phyloP scores from a whole-genome alignment of 2,113 vertebrate genomes.

The Gymnocephalus cernua region DNA sequence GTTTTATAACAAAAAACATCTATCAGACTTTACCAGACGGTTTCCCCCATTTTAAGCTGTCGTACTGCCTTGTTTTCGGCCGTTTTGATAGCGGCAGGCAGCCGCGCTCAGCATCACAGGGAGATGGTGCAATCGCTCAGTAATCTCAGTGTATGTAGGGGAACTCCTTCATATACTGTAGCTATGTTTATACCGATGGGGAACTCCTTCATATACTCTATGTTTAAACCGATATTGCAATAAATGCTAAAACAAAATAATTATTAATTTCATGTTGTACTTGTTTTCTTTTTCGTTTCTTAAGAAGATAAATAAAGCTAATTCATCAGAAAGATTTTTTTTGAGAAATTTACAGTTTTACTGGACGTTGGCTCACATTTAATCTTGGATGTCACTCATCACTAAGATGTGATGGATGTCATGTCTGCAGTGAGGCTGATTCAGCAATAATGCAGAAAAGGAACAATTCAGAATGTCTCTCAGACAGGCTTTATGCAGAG shows the following conservation, averaged over 20 bases:
- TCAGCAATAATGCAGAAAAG: neutral
- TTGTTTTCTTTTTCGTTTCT: too few species aligned
- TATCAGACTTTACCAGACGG: neutral
- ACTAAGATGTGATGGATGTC: neutral
- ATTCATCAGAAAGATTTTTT: too few species aligned
- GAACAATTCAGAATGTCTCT: constrained; percentile 19
- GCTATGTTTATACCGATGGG: neutral
- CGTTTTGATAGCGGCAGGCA: constrained; percentile 50
- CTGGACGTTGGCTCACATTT: neutral
- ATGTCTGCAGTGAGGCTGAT: neutral
- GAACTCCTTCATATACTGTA: neutral
- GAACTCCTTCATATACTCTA: neutral
- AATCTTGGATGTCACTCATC: neutral
- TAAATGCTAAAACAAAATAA: too few species aligned
- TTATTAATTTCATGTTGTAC: neutral
- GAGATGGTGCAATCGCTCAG: constrained; percentile 60
- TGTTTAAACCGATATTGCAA: neutral
- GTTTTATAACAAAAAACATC: fast-evolving
- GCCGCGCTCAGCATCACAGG: neutral
- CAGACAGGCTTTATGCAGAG: neutral
- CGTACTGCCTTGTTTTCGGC: constrained; percentile 46
- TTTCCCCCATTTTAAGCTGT: constrained; percentile 4
- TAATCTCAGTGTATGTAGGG: constrained; percentile 11
- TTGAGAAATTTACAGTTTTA: too few species aligned
- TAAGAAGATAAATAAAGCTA: too few species aligned